phyloP scores from a whole-genome alignment of 2,888 invertebrate genomes.

The Drosophila tripunctata region DNA sequence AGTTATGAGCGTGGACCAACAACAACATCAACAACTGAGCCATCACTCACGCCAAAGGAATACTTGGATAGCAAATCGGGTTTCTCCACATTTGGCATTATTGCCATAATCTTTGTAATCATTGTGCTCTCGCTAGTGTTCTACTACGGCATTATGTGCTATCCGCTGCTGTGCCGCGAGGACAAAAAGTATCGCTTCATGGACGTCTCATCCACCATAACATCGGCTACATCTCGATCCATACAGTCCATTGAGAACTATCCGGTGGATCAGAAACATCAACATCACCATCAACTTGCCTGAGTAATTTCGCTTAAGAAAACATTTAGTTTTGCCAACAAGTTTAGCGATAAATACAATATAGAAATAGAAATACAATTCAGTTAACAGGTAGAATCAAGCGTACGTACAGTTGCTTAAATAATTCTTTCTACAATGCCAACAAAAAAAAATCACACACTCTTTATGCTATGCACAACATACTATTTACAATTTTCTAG shows the following conservation, averaged over 20 bases:
- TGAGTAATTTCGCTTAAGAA: constrained; percentile 30
- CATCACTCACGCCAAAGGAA: constrained; percentile 80
- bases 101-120: constrained; percentile 82
- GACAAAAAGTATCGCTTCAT: constrained; percentile 84
- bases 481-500: background rate
- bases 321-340: background rate
- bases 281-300: constrained; percentile 75
- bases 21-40: constrained; percentile 56
- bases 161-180: constrained; percentile 86
- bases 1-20: constrained; percentile 47
- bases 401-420: background rate
- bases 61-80: constrained; percentile 80
- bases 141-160: constrained; percentile 88
- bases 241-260: constrained; percentile 84
- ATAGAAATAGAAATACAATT: no score
- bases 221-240: constrained; percentile 83
- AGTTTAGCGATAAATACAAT: constrained; percentile 7
- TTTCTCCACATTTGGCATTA: constrained; percentile 88
- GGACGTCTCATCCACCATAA: constrained; percentile 83
- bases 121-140: constrained; percentile 83
- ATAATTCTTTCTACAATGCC: background rate
- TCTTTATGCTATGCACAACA: background rate
- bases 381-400: no score
- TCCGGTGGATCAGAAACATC: constrained; percentile 81
- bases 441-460: background rate